phyloP scores from a whole-genome alignment of 2,113 vertebrate genomes.

The Erythrolamprus reginae region DNA sequence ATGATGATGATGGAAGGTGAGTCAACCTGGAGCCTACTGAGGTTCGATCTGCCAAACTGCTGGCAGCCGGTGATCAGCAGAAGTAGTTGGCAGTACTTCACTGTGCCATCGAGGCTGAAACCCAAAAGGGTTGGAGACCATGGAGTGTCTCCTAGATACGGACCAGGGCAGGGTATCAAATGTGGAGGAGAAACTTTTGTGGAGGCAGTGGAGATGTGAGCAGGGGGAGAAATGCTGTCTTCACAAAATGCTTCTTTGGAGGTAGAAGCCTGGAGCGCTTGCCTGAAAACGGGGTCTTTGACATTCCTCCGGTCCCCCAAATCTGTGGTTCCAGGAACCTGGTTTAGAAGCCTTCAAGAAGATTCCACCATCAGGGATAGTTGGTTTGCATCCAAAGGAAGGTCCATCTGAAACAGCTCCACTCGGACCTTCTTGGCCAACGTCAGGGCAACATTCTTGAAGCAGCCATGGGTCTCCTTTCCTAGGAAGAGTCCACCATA shows the following conservation, averaged over 20 bases:
- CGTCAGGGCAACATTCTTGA: background rate
- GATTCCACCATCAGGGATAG: background rate
- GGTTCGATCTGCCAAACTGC: too few relatives aligned
- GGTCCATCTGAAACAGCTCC: background rate
- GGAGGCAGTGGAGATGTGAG: background rate
- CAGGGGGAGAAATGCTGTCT: background rate
- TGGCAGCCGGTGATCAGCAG: too few relatives aligned
- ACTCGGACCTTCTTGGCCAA: background rate
- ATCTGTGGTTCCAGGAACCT: background rate
- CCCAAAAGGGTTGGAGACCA: background rate
- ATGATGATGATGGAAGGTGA: too few relatives aligned
- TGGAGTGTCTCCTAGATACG: background rate
- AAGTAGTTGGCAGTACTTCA: too few relatives aligned
- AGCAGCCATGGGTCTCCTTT: background rate
- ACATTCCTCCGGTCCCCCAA: background rate
- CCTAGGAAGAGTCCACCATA: background rate
- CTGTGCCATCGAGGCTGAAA: too few relatives aligned
- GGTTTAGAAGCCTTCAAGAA: background rate
- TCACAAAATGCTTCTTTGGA: background rate
- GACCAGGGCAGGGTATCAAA: background rate
- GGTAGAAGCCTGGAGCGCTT: background rate
- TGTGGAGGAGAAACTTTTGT: background rate
- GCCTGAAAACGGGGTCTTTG: background rate
- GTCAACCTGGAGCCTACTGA: too few relatives aligned
- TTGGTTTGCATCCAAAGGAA: background rate